Evolutionary conservation across 2,888 invertebrate species (phyloP).

Genomic region (Hedychridium roseum): DNA sequence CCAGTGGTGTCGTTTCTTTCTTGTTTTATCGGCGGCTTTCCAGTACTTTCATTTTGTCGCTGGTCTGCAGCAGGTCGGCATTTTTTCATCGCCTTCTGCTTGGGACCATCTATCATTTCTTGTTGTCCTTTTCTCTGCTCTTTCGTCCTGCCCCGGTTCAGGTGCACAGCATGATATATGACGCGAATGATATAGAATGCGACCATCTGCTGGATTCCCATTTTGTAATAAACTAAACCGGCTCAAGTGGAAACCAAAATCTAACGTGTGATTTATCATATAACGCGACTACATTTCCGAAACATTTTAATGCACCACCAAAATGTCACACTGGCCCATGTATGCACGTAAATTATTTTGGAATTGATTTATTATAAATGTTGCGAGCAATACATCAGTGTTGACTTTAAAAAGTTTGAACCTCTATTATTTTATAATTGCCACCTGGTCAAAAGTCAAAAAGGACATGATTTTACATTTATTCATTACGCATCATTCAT

Average conservation of each 20-base stretch:
- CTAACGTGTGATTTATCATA: not conserved
- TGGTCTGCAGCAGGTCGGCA: no score
- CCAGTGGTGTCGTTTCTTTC: no score
- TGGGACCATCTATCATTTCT: no score
- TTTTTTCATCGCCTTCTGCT: no score
- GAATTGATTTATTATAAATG: constrained; percentile 5
- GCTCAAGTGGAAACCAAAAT: not conserved
- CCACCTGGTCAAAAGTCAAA: no score
- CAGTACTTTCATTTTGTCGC: no score
- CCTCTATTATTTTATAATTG: no score
- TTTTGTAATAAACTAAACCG: not conserved
- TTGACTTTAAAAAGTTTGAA: no score
- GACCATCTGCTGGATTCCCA: not conserved
- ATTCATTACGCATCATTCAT: no score
- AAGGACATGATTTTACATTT: no score
- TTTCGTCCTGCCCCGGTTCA: not conserved
- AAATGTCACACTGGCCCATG: not conserved
- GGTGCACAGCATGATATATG: not conserved
- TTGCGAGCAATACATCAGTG: constrained; percentile 15
- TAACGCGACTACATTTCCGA: not conserved
- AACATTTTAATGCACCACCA: not conserved
- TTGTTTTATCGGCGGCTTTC: no score
- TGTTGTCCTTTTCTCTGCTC: constrained; percentile 6
- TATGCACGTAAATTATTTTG: not conserved
- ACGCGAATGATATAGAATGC: not conserved